phyloP scores from a whole-genome alignment of 1,140 invertebrate species.

The Heliconius hewitsoni region DNA sequence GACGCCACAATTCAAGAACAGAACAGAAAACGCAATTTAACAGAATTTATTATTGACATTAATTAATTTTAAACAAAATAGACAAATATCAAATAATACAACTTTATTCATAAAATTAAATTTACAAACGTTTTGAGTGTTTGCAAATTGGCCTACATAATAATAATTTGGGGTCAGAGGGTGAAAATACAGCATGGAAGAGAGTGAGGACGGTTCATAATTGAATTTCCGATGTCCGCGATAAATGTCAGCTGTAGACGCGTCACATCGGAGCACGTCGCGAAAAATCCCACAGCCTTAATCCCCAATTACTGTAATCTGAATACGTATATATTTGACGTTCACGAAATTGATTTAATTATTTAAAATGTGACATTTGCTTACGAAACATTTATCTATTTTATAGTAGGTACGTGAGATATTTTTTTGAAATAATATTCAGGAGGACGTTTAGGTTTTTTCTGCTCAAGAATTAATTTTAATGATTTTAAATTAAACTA shows the following conservation, averaged over 20 bases:
- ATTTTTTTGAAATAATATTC: no score
- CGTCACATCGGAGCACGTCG: not conserved
- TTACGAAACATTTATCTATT: no score
- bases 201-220: conserved; percentile 49
- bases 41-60: no score
- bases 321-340: conserved; percentile 47
- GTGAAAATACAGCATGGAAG: not conserved
- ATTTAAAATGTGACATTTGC: conserved; percentile 1
- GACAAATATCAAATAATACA: not conserved
- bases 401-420: no score
- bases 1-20: no score
- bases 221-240: conserved; percentile 57
- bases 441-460: no score
- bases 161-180: conserved; percentile 23
- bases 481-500: no score
- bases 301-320: conserved; percentile 57
- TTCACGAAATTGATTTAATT: conserved; percentile 46
- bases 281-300: conserved; percentile 45
- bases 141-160: conserved; percentile 25
- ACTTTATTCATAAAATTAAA: not conserved
- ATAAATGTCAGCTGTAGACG: conserved; percentile 52
- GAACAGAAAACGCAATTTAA: no score
- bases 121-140: not conserved
- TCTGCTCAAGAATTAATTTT: no score
- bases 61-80: no score